Evolutionary conservation across 1,140 invertebrate species (phyloP), one percentile per base, ranked within the genome.

Genomic region (Lasioglossum baleicum): DNA sequence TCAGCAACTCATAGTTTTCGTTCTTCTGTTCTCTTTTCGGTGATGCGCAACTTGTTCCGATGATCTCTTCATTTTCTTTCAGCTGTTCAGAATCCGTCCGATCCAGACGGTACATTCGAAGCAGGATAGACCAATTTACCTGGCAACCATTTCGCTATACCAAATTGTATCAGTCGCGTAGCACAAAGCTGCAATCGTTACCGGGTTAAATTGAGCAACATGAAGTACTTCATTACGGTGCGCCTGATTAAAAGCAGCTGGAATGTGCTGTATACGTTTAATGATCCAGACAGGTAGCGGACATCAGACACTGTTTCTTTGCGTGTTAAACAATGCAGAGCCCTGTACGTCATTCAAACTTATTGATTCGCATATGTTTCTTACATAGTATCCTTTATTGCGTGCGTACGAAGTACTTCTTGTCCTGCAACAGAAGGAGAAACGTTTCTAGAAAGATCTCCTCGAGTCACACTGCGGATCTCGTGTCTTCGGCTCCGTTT

Each of bases 391-490:
- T 80, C 69, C 61, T 82, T 78, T 90, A 88, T 67, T 90, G 88
- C 48, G 87, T 83, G 35, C 89, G 86, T 77, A 88, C 85, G 42
- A 85, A 83, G 67, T 85, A 85, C 66, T 90, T 91, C 75, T 83
- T 85, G 63, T 90, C 89, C 90, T 91, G 88, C 51, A 91, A 91
- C 90, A 90, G 26, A 90, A 89, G 76, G 82, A 81, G 42, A 71
- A 20, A 31, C 80, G 20, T 73, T 77, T 79, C 56, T 60, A 79
- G 58, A 73, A 20, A 26, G 10, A 79, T 26, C 69, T 5, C 56
- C 44, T 44, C 13, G 4, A 13, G 17, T n/a, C 20, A 10, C 3
- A n/a, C 20, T 8, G 35, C 10, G 6, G 13, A 56, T 64, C 67
- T 63, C 51, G 69, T 58, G 75, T 20, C 63, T 69, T 68, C 67